Evolutionary conservation across 2,888 invertebrate genomes (phyloP), one percentile per base, ranked within the genome.

Genomic region (Plagodis pulveraria): DNA sequence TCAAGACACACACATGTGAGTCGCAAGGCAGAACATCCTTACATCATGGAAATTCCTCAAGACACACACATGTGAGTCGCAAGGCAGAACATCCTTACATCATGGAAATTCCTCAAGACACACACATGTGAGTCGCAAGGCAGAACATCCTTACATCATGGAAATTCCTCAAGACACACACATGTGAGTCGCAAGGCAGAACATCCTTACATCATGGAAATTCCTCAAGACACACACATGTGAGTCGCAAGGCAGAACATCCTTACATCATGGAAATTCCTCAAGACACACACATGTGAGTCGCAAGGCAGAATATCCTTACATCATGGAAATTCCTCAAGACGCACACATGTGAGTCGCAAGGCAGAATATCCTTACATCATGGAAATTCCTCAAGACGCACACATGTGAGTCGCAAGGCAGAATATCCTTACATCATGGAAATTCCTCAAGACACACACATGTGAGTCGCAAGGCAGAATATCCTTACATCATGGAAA

Each of bases 341-440:
- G 22, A 22, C 22, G 12, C 43, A 50, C 35, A n/a, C 50, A 50
- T 42, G 11, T n/a, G 9, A 35, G 12, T 8, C 11, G 35, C 35
- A 36, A 35, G 34, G 38, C 38, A 38, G 22, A 32, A 43, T n/a
- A 50, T 50, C 42, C 50, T 50, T 49, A 41, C 22, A 22, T 22
- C 22, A 22, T 22, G 22, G 34, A 11, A 40, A 10, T 40, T 49
- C 38, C 49, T 49, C 22, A 22, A 22, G 22, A 22, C 22, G 12
- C 43, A 50, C 35, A n/a, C 50, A 50, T 42, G 11, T n/a, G 9
- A 35, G 12, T 8, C 11, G 35, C 35, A 36, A 35, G 34, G 38
- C 38, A 38, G 22, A 32, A 43, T n/a, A 50, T 50, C 42, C 50
- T 50, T 49, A 41, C 22, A 22, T 22, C 22, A 22, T 22, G 22